phyloP scores from a whole-genome alignment of 1,140 invertebrate species.

The Temnothorax curvispinosus region DNA sequence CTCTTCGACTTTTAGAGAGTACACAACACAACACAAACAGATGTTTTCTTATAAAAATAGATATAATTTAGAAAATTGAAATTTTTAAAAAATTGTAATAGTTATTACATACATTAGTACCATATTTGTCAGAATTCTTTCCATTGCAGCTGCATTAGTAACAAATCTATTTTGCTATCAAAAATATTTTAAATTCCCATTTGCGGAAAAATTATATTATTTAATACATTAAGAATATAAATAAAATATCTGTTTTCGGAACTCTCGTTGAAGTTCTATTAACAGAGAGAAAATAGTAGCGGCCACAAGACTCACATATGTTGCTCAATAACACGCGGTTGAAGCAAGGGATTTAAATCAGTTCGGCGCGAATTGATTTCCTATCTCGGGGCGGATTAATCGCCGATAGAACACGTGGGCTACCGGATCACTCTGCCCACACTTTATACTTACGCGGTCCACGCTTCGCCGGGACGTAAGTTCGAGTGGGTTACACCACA shows the following conservation, averaged over 20 bases:
- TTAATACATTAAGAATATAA: neutral
- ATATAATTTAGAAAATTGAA: neutral
- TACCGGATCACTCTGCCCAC: constrained; percentile 43
- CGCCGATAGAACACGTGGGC: constrained; percentile 39
- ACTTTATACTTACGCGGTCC: constrained; percentile 2
- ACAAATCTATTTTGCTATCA: neutral
- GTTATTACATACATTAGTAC: neutral
- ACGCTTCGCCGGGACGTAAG: constrained; percentile 8
- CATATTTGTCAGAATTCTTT: neutral
- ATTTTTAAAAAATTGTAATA: neutral
- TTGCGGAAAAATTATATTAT: neutral
- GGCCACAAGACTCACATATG: neutral
- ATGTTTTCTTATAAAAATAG: neutral
- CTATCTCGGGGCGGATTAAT: constrained; percentile 45
- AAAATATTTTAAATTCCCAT: neutral
- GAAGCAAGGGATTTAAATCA: constrained; percentile 6
- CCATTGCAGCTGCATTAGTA: neutral
- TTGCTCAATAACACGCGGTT: neutral
- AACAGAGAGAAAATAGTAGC: neutral
- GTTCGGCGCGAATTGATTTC: constrained; percentile 34
- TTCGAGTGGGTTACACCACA: constrained; percentile 48
- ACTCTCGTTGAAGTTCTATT: neutral
- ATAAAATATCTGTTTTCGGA: neutral
- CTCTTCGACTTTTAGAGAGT: too few species aligned
- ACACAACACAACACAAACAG: neutral